A percentile compares a stretch with the other conserved stretches of the same genome.
These are phyloP conservation scores for Eriocheir sinensis DNA, from an alignment of 1,140 invertebrate species.

Conservation along the genomic window DNA sequence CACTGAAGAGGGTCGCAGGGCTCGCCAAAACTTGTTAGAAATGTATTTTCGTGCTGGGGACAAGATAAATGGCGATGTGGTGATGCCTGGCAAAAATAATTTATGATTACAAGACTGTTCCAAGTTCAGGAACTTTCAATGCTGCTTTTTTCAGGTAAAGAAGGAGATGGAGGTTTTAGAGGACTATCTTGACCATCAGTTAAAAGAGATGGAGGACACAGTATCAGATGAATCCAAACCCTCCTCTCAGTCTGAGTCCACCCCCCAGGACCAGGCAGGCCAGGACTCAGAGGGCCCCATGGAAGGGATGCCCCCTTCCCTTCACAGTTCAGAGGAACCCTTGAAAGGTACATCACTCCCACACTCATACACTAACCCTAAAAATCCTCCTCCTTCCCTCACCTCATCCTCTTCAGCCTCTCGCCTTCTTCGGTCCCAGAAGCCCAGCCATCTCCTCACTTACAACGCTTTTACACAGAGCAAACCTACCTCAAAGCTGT, in stretches of 20 bases:
- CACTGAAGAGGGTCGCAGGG: no score
- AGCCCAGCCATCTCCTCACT: not conserved
- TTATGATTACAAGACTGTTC: no score
- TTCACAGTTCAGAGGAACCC: constrained; percentile 24
- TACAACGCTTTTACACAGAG: not conserved
- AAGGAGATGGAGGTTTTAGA: constrained; percentile 63
- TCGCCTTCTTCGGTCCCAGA: not conserved
- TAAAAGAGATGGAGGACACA: constrained; percentile 62
- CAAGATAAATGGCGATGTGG: no score
- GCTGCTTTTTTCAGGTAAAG: constrained; percentile 48
- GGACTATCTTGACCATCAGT: constrained; percentile 58
- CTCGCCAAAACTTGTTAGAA: no score
- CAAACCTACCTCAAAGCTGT: not conserved
- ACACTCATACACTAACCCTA: not conserved
- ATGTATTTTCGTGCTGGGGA: no score
- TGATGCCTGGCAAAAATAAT: no score
- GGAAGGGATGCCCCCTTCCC: constrained; percentile 46
- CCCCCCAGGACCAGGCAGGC: constrained; percentile 15
- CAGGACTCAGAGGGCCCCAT: constrained; percentile 36
- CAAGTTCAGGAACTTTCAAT: no score
- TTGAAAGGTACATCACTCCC: constrained; percentile 52
- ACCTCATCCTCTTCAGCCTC: constrained; percentile 27
- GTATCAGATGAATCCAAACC: not conserved
- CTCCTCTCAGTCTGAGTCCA: constrained; percentile 31
- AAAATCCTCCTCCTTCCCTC: not conserved